A percentile compares a stretch with the other conserved stretches of the same genome.
Evolutionary conservation across 1,140 invertebrate genomes (phyloP).

Genomic region (Plectus sambesii): DNA sequence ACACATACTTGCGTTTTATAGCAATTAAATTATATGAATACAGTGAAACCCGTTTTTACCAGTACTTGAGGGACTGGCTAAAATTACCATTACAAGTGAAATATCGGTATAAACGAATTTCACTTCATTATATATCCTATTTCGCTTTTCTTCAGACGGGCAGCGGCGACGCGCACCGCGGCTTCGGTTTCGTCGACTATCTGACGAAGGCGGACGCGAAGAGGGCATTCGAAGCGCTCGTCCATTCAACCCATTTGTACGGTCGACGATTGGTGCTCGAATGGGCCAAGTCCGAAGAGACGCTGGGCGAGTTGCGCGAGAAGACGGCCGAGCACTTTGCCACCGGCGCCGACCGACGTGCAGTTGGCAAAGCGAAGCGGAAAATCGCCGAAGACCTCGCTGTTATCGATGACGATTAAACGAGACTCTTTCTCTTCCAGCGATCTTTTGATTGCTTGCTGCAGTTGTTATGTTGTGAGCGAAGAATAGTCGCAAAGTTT

Average conservation of each 20-base stretch:
- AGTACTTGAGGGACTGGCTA: too few relatives aligned
- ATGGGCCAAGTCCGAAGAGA: slow-evolving; percentile 68
- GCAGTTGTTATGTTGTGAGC: slow-evolving; percentile 14
- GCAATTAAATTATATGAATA: slow-evolving; percentile 6
- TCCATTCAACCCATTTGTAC: slow-evolving; percentile 92
- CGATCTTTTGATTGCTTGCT: too few relatives aligned
- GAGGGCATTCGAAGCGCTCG: slow-evolving; percentile 78
- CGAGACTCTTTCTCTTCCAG: slow-evolving; percentile 1
- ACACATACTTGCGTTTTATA: not conserved
- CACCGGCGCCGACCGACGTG: too few relatives aligned
- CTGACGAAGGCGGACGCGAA: slow-evolving; percentile 77
- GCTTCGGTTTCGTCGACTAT: slow-evolving; percentile 93
- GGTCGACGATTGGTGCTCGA: slow-evolving; percentile 84
- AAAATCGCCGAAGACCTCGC: slow-evolving; percentile 20
- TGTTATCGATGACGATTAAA: slow-evolving; percentile 19
- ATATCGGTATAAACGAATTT: too few relatives aligned
- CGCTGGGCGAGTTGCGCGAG: slow-evolving; percentile 35
- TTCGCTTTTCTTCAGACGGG: slow-evolving; percentile 23
- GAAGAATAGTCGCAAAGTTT: too few relatives aligned
- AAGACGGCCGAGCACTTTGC: slow-evolving; percentile 30
- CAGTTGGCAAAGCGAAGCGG: slow-evolving; percentile 13
- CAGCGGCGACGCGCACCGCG: slow-evolving; percentile 64
- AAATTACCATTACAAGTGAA: too few relatives aligned
- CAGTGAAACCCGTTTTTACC: too few relatives aligned
- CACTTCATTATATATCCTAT: slow-evolving; percentile 7